A percentile compares a stretch with the other conserved stretches of the same genome.
These are phyloP conservation scores for Dendrocincla fuliginosa DNA, from an alignment of 2,797 vertebrate species.

Conservation along the genomic window DNA sequence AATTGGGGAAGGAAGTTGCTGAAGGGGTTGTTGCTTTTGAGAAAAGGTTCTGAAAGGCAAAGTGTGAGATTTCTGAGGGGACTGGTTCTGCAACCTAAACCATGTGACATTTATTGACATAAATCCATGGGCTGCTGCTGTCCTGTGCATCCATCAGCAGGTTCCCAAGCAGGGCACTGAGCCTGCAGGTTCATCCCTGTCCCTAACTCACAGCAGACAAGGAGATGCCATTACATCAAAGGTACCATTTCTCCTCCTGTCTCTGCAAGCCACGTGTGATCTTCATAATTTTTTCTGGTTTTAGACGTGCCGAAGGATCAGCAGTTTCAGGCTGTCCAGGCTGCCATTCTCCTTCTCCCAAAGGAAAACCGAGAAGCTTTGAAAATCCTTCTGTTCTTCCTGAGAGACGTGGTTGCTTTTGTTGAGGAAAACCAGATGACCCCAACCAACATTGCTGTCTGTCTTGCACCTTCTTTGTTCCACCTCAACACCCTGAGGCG, in stretches of 20 bases:
- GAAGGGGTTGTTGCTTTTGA: neutral
- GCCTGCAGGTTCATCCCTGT: neutral
- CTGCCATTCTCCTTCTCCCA: constrained; percentile 86
- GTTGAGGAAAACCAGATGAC: constrained; percentile 91
- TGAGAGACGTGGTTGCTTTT: constrained; percentile 83
- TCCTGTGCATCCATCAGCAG: neutral
- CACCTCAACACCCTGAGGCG: constrained; percentile 84
- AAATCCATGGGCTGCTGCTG: neutral
- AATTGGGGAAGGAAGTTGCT: neutral
- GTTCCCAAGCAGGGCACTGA: neutral
- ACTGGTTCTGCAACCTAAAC: neutral
- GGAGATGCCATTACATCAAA: neutral
- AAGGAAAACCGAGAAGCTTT: constrained; percentile 88
- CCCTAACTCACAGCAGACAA: neutral
- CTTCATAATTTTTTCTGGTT: neutral
- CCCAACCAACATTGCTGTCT: constrained; percentile 88
- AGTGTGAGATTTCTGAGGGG: neutral
- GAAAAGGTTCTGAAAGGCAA: neutral
- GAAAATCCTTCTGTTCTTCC: constrained; percentile 85
- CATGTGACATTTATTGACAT: neutral
- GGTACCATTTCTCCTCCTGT: neutral
- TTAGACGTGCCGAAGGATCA: constrained; percentile 87
- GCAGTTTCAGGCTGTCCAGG: constrained; percentile 83
- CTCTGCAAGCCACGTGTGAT: fast-evolving
- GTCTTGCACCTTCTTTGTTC: constrained; percentile 88